Evolutionary conservation across 2,888 invertebrate genomes (phyloP), one percentile per base, ranked within the genome.

Genomic region (Sycophila texana): DNA sequence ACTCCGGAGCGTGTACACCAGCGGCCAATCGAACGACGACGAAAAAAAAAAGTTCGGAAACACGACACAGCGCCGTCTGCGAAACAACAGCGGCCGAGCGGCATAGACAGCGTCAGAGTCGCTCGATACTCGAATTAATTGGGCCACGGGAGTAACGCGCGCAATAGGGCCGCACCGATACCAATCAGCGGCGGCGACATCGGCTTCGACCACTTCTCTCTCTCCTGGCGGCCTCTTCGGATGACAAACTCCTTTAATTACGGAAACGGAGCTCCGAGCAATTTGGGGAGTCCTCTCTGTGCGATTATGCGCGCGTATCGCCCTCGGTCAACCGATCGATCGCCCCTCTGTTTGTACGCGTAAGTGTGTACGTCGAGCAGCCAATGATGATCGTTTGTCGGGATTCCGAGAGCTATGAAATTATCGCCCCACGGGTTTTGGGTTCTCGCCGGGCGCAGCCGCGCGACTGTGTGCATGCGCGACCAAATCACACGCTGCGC

Each of bases 221-320:
- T 1, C 39, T 16, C 30, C 39, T 18, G 22, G 53, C 39, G 58
- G 61, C 67, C 70, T 72, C 80, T 75, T 63, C 87, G 87, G 86
- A 89, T 88, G 88, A 89, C 88, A 89, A 89, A 89, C 87, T 88
- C 88, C 86, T 87, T 89, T 89, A 89, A 89, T 89, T 89, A 89
- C 88, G 89, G 87, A 83, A 78, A 83, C 82, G 82, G 81, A 82
- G 83, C 83, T 77, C 18, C 79, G 76, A 72, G 79, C 78, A 74
- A 79, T 81, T 81, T 76, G 63, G 81, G 67, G 39, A 7, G 39
- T 7, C 39, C 39, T 39, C 39, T 39, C 39, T 39, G 39, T 39
- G 39, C 39, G 39, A 39, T 39, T 39, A 39, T 39, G 39, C 39
- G 39, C 39, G 39, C 39, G 39, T 39, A 39, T 39, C 39, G 39